Evolutionary conservation across 23 tunicate species (phyloP).

Genomic region (Diplosoma virens): DNA sequence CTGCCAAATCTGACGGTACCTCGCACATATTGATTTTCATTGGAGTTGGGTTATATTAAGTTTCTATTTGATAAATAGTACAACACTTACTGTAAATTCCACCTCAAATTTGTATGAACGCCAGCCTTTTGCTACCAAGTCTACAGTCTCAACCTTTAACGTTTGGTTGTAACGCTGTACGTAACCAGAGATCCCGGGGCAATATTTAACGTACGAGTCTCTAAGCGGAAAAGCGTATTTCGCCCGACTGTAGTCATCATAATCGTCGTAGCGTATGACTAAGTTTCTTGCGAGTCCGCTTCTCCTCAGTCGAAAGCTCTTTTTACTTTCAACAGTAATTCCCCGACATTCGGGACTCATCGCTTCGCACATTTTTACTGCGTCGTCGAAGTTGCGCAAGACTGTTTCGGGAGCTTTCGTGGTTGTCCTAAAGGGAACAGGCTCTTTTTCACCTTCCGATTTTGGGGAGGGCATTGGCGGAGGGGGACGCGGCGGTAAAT

Average conservation of each 20-base stretch:
- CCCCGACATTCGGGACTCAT: slow-evolving; percentile 70
- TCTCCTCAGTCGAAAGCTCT: slow-evolving; percentile 31
- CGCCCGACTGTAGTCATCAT: not conserved
- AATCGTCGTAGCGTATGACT: slow-evolving; percentile 36
- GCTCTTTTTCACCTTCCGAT: not conserved
- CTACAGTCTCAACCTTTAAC: not conserved
- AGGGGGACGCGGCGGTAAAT: not conserved
- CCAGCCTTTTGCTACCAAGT: not conserved
- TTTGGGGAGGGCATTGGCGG: too few species aligned
- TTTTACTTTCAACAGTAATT: slow-evolving; percentile 40
- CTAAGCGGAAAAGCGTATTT: slow-evolving; percentile 42
- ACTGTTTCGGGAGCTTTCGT: slow-evolving; percentile 9
- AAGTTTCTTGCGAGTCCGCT: slow-evolving; percentile 57
- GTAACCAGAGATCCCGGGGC: slow-evolving; percentile 51
- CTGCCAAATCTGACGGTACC: too few species aligned
- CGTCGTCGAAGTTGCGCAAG: slow-evolving; percentile 48
- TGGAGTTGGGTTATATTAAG: too few species aligned
- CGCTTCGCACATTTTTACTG: slow-evolving; percentile 52
- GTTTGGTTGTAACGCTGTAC: slow-evolving; percentile 22
- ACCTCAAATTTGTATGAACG: slow-evolving; percentile 44
- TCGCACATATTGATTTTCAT: too few species aligned
- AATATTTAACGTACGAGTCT: slow-evolving; percentile 40
- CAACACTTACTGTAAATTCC: slow-evolving; percentile 55
- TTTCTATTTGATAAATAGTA: too few species aligned
- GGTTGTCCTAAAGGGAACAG: not conserved